Evolutionary conservation across 2,113 vertebrate genomes (phyloP), one percentile per base, ranked within the genome.

Genomic region (Neodon shergylaensis): DNA sequence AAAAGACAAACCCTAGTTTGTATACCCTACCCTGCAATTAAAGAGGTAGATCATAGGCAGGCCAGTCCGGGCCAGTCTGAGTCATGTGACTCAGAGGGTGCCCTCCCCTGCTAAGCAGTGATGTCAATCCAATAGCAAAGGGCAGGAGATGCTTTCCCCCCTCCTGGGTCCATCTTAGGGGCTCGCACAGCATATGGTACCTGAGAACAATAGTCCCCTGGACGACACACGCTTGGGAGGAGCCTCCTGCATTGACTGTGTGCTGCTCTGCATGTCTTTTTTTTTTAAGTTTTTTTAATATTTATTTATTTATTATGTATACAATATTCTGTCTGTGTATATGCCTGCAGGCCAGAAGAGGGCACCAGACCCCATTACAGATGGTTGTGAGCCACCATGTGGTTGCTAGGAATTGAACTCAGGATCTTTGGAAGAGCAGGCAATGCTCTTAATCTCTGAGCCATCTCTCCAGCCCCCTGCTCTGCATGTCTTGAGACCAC

Each of bases 201-300:
- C 49, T 52, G 49, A 52, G 49, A 52, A 52, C 49, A 52, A 14
- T 14, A 52, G 49, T 49, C 17, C 21, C 85, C 65, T 0, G 66
- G 73, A 68, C 28, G 8, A 16, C 39, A 61, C n/a, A 11, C 22
- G 19, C 28, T 2, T 1, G 21, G n/a, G 0, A 42, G 11, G 0
- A 42, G 5, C 24, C 12, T 52, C 5, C 26, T 8, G 21, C 2
- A 31, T 42, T 54, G 11, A 52, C 28, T n/a, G 79, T 77, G 5
- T 26, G 7, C 26, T 3, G 8, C 52, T 87, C 33, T 28, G 36
- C 0, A 0, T 58, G 49, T 66, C 73, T 85, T 49, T n/a, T n/a
- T n/a, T n/a, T n/a, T n/a, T n/a, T n/a, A n/a, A n/a, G n/a, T n/a
- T n/a, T n/a, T n/a, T n/a, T n/a, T n/a, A n/a, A n/a, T n/a, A n/a